Evolutionary conservation across 1,140 invertebrate genomes (phyloP).

Genomic region (Bathynomus jamesi): DNA sequence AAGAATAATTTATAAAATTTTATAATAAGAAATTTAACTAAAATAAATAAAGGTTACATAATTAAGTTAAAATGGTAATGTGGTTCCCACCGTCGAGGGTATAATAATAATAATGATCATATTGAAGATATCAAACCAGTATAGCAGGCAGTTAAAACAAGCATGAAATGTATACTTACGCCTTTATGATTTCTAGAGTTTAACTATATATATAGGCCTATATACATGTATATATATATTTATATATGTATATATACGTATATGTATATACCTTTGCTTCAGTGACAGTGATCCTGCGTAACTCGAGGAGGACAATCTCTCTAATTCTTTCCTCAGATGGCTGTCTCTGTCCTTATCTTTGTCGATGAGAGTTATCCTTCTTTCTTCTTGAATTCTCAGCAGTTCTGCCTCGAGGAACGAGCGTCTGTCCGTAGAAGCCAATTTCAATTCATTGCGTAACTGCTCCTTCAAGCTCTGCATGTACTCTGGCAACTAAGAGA

Average conservation of each 20-base stretch:
- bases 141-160: no score
- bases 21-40: no score
- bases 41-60: no score
- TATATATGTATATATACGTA: neutral
- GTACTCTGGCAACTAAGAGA: conserved; percentile 48
- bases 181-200: no score
- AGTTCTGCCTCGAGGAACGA: conserved; percentile 45
- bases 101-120: no score
- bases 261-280: conserved; percentile 27
- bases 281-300: conserved; percentile 37
- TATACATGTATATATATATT: neutral
- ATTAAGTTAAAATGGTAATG: no score
- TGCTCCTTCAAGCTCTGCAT: conserved; percentile 51
- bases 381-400: conserved; percentile 41
- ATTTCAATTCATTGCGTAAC: conserved; percentile 51
- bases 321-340: conserved; percentile 36
- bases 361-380: conserved; percentile 39
- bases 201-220: neutral
- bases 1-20: no score
- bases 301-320: conserved; percentile 39
- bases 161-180: no score
- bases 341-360: conserved; percentile 42
- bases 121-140: no score
- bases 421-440: conserved; percentile 45
- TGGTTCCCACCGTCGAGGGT: no score